Percentiles rank a stretch among this genome's conserved stretches.
These are phyloP conservation scores for Accipiter cooperii DNA, from an alignment of 2,113 vertebrate species.

Conservation along the genomic window DNA sequence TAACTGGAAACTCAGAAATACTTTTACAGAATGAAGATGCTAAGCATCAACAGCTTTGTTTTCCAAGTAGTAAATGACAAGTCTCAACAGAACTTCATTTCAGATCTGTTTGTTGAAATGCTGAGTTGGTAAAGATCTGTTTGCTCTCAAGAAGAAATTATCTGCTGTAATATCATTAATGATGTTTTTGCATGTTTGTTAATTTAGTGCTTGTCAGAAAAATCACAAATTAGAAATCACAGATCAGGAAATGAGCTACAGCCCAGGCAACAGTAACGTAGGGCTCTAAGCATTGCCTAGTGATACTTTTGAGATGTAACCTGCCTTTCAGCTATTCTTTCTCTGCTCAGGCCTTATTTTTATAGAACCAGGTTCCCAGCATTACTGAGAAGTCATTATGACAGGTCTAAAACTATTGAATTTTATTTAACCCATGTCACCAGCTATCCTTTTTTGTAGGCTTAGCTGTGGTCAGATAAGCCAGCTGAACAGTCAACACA, in stretches of 20 bases:
- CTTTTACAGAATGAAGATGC: conserved; percentile 46
- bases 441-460: background rate
- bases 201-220: background rate
- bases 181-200: background rate
- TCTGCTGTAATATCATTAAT: background rate
- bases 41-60: conserved; percentile 45
- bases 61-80: conserved; percentile 44
- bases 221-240: background rate
- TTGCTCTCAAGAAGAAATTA: background rate
- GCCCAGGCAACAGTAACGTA: background rate
- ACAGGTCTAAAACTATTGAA: background rate
- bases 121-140: background rate
- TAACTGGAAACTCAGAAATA: background rate
- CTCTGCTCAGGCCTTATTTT: background rate
- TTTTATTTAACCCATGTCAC: background rate
- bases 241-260: background rate
- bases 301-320: background rate
- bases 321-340: background rate
- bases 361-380: background rate
- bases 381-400: background rate
- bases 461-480: background rate
- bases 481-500: background rate
- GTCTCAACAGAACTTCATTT: conserved; percentile 46
- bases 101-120: conserved; percentile 39
- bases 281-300: background rate